Conservation (phyloP, 2,888 invertebrate species). For the Cactoblastis cactorum region DNA sequence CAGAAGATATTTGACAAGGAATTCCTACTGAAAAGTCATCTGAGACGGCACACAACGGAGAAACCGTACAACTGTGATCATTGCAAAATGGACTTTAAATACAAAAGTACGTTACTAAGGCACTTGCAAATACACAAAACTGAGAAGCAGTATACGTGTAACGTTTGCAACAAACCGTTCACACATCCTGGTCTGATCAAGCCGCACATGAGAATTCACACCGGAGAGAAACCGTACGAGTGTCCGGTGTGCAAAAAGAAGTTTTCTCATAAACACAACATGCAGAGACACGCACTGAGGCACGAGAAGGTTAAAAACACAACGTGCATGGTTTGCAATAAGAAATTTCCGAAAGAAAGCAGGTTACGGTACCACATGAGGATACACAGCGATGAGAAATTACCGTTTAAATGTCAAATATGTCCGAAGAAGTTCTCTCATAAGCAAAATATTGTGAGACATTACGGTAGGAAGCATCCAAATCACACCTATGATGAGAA, state of each 20-base stretch:
- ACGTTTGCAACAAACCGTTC: slow-evolving; percentile 36
- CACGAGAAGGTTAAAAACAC: slow-evolving; percentile 48
- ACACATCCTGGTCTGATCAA: slow-evolving; percentile 35
- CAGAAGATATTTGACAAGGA: slow-evolving; percentile 32
- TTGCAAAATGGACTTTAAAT: slow-evolving; percentile 33
- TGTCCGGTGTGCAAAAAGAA: slow-evolving; percentile 45
- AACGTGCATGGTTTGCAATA: slow-evolving; percentile 52
- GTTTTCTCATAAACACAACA: slow-evolving; percentile 57
- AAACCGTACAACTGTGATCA: slow-evolving; percentile 30
- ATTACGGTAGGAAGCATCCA: slow-evolving; percentile 57
- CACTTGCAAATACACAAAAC: slow-evolving; percentile 22
- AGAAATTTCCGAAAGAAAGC: slow-evolving; percentile 53
- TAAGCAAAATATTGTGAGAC: slow-evolving; percentile 53
- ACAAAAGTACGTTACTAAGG: slow-evolving; percentile 34
- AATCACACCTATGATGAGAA: slow-evolving; percentile 36
- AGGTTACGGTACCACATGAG: slow-evolving; percentile 56
- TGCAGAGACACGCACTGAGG: slow-evolving; percentile 45
- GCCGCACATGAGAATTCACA: slow-evolving; percentile 42
- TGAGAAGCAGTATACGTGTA: slow-evolving; percentile 22
- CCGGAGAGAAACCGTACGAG: slow-evolving; percentile 40
- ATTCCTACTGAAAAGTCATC: slow-evolving; percentile 32
- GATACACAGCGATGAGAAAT: slow-evolving; percentile 48
- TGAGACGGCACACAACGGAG: slow-evolving; percentile 29
- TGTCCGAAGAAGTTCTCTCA: slow-evolving; percentile 57
- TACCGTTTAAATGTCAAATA: slow-evolving; percentile 41